phyloP scores from a whole-genome alignment of 30 jellyfish, hydroid and myxozoan species.

The Clytia hemisphaerica region DNA sequence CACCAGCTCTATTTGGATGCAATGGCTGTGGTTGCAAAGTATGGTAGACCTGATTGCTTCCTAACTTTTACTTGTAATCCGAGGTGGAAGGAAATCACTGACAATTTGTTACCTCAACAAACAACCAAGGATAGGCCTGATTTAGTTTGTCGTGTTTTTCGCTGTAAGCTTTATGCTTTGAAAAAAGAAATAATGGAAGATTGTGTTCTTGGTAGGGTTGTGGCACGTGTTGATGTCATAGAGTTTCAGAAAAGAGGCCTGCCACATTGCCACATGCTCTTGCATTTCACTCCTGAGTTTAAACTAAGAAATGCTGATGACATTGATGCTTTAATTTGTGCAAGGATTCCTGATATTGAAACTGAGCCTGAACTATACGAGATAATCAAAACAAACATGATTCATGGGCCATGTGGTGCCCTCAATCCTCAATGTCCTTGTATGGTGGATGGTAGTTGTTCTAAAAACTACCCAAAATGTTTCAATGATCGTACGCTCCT shows the following conservation, averaged over 20 bases:
- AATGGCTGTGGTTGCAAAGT: slow-evolving; percentile 36
- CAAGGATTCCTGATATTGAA: slow-evolving; percentile 43
- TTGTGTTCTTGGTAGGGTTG: too few species aligned
- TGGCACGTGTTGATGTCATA: too few species aligned
- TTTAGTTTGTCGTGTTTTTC: slow-evolving; percentile 32
- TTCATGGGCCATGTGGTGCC: slow-evolving; percentile 53
- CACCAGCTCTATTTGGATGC: slow-evolving; percentile 46
- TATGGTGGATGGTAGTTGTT: slow-evolving; percentile 44
- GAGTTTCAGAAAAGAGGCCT: slow-evolving; percentile 62
- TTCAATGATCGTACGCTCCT: too few species aligned
- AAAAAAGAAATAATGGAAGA: slow-evolving; percentile 6
- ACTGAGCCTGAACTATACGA: slow-evolving; percentile 15
- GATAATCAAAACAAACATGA: slow-evolving; percentile 35
- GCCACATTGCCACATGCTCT: slow-evolving; percentile 49
- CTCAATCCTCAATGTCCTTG: slow-evolving; percentile 36
- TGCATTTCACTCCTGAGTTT: slow-evolving; percentile 31
- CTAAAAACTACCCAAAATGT: too few species aligned
- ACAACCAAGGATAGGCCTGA: slow-evolving; percentile 30
- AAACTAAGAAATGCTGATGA: slow-evolving; percentile 31
- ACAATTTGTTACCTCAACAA: slow-evolving; percentile 15
- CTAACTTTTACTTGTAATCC: slow-evolving; percentile 52
- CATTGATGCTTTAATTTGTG: slow-evolving; percentile 35
- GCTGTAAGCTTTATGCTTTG: slow-evolving; percentile 27
- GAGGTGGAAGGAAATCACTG: slow-evolving; percentile 34
- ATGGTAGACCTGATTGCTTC: slow-evolving; percentile 46